These are phyloP conservation scores for Cylloceria caligata DNA, from an alignment of 2,888 invertebrate genomes.

Conservation along the genomic window DNA sequence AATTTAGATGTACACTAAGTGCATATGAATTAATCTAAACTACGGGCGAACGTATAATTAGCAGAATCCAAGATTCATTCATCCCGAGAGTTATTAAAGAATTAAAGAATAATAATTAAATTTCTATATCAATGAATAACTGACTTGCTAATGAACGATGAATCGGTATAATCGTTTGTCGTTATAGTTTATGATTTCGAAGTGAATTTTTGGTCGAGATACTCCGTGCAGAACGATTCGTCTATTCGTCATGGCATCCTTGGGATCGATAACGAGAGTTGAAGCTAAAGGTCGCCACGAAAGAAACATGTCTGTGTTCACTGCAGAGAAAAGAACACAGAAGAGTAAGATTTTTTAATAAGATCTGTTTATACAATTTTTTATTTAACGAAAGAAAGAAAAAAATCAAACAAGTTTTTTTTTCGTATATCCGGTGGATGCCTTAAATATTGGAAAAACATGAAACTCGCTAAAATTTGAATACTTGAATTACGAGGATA, in stretches of 20 bases:
- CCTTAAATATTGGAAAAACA: no score
- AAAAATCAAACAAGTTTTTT: no score
- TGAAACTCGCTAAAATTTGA: no score
- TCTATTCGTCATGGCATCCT: no score
- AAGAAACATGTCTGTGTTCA: conserved; percentile 33
- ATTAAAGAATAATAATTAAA: background rate
- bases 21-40: background rate
- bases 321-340: conserved; percentile 34
- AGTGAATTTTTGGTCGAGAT: conserved; percentile 21
- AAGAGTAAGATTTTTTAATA: no score
- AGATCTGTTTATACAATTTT: no score
- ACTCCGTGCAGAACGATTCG: no score
- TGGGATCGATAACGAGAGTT: conserved; percentile 11
- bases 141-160: background rate
- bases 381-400: no score
- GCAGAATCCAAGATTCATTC: conserved; percentile 13
- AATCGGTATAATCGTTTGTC: background rate
- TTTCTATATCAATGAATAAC: background rate
- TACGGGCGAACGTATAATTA: background rate
- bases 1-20: background rate
- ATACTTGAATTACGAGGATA: no score
- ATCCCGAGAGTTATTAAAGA: background rate
- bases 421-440: no score
- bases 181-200: background rate
- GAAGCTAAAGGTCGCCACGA: conserved; percentile 17